phyloP scores from a whole-genome alignment of 37 sponge, comb jelly and placozoan genomes.

The Mnemiopsis leidyi region DNA sequence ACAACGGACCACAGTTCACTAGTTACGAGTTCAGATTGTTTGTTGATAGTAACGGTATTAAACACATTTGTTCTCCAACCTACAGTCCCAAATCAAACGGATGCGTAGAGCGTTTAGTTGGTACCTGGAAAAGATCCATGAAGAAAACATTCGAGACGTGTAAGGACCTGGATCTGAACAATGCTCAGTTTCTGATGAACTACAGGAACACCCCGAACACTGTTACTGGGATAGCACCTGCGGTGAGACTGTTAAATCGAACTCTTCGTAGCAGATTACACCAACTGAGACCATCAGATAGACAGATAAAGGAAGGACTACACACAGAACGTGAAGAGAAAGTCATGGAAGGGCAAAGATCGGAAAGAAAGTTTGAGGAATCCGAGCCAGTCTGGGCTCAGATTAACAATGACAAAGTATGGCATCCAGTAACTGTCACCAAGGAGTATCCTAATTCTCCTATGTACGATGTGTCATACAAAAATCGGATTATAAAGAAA shows the following conservation, averaged over 20 bases:
- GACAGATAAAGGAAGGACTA: not conserved
- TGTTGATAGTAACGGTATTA: not conserved
- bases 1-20: slow-evolving; percentile 62
- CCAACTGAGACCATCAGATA: not conserved
- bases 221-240: not conserved
- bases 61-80: not conserved
- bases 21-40: not conserved
- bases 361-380: not conserved
- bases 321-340: not conserved
- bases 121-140: not conserved
- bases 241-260: not conserved
- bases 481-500: not conserved
- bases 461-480: not conserved
- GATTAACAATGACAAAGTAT: too few species aligned
- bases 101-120: not conserved
- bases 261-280: not conserved
- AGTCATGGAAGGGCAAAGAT: not conserved
- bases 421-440: not conserved
- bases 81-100: not conserved
- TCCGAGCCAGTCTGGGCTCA: too few species aligned
- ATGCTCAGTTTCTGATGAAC: not conserved
- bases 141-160: not conserved
- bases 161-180: not conserved
- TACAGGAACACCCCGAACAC: not conserved
- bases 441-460: not conserved